phyloP scores from a whole-genome alignment of 2,888 invertebrate genomes.

The Dryococelus australis region DNA sequence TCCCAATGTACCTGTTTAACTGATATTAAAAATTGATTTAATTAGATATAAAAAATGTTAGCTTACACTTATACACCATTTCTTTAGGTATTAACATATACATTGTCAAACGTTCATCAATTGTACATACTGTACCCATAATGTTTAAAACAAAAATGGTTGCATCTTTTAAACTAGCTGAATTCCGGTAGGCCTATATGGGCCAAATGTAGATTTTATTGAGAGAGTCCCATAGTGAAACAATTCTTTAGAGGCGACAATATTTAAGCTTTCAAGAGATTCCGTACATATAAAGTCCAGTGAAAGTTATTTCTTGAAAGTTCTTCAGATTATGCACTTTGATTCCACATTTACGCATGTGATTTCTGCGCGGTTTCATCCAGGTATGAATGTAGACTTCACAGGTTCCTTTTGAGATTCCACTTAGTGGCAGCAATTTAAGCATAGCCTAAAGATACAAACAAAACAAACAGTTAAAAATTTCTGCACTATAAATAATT shows the following conservation, averaged over 20 bases:
- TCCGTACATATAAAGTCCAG: background rate
- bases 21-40: background rate
- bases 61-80: background rate
- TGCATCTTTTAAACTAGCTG: no score
- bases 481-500: background rate
- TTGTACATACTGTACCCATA: no score
- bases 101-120: no score
- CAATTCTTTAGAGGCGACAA: background rate
- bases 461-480: background rate
- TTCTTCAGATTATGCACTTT: background rate
- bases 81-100: no score
- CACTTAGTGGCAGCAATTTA: background rate
- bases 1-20: background rate
- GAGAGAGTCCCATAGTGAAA: no score
- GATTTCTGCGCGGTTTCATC: background rate
- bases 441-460: conserved; percentile 2
- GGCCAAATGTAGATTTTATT: no score
- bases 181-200: no score
- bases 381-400: background rate
- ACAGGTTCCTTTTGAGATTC: background rate
- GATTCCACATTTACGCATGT: background rate
- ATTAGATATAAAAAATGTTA: background rate
- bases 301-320: background rate
- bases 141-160: no score
- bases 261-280: background rate